Base-by-base conservation (phyloP, 2,888 invertebrate genomes). In the Microctonus aethiopoides region DNA sequence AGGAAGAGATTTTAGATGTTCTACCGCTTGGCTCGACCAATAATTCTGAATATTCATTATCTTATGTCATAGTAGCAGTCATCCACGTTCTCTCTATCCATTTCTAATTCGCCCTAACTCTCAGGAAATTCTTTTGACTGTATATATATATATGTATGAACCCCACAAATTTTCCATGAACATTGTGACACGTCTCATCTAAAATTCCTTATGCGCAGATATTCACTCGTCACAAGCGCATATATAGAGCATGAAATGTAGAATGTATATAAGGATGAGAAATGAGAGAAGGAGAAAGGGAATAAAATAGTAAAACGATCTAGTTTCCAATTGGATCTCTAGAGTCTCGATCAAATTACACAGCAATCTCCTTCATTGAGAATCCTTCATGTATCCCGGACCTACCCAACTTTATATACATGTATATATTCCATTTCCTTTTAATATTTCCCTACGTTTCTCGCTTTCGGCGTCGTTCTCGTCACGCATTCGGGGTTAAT, bases 401-500 rank as follows among this genome's bases (percentile, higher is more conserved):
- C 46, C 46, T 46, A 46, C 46, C 46, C 16, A 9, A 46, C 46
- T 46, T 20, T 46, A 46, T 20, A 46, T 56, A 41, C 56, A 56
- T 9, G 13, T 34, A 16, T 46, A n/a, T 7, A 46, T 20, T 46
- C 13, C 11, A 22, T 56, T 56, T 26, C 56, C 56, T 57, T 32
- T 46, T 39, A 52, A 60, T 67, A 56, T 41, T 63, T 59, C 77
- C 79, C 79, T 74, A 9, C 62, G 39, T 46, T 52, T 39, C 26
- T 70, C 41, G 52, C 36, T 57, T 54, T 54, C 29, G 36, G 20
- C 46, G 34, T 57, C 57, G 62, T 32, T 22, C 54, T 57, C 66
- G 41, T 65, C 74, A 71, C 62, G 67, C 67, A 65, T 72, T 76
- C 71, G 73, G 61, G 76, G 77, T 78, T 83, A 80, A 83, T 83